phyloP scores from a whole-genome alignment of 2,888 invertebrate genomes.

The Ditylenchus weischeri region DNA sequence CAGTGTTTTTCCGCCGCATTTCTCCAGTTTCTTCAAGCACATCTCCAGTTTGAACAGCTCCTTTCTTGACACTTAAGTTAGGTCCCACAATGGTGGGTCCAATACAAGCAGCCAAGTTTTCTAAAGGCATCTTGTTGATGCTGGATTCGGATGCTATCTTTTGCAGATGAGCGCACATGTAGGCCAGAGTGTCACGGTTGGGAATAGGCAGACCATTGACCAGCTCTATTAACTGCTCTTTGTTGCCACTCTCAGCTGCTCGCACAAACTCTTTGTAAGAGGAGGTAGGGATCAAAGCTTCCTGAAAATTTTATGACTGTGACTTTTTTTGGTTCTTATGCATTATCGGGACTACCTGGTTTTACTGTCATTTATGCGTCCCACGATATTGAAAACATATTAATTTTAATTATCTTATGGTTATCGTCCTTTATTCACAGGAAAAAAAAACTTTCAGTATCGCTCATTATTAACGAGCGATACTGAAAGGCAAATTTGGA shows the following conservation, averaged over 20 bases:
- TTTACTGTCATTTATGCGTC: too few species aligned
- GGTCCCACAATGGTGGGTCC: slow-evolving; percentile 89
- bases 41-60: not conserved
- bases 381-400: too few species aligned
- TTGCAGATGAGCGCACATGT: slow-evolving; percentile 83
- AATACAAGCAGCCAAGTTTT: slow-evolving; percentile 84
- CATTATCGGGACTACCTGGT: too few species aligned
- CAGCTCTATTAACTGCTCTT: slow-evolving; percentile 64
- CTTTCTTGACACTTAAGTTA: slow-evolving; percentile 6
- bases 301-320: slow-evolving; percentile 59
- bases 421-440: too few species aligned
- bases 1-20: slow-evolving; percentile 22
- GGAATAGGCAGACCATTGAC: slow-evolving; percentile 82
- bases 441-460: too few species aligned
- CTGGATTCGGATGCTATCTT: slow-evolving; percentile 62
- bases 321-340: too few species aligned
- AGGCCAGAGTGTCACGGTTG: slow-evolving; percentile 90
- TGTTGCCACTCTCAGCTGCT: slow-evolving; percentile 63
- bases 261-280: slow-evolving; percentile 78
- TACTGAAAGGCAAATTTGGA: too few species aligned
- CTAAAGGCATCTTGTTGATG: slow-evolving; percentile 80
- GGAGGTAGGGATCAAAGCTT: slow-evolving; percentile 79
- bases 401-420: too few species aligned
- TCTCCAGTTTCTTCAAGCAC: slow-evolving; percentile 17
- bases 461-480: too few species aligned